These are phyloP conservation scores for Hystrix brachyura DNA, from an alignment of 2,113 vertebrate species.

Conservation along the genomic window DNA sequence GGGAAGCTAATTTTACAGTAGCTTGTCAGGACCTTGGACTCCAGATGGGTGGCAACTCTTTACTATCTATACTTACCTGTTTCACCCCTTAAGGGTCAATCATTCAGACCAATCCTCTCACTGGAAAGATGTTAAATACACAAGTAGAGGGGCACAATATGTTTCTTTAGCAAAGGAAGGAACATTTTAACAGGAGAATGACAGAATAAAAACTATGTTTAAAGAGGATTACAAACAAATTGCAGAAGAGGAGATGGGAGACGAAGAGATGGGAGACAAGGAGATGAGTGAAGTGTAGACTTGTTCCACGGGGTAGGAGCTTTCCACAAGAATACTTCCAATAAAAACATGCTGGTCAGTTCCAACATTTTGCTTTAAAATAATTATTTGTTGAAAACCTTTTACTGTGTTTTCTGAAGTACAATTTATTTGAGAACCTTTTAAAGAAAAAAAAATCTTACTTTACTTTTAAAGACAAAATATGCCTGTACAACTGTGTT, in stretches of 20 bases:
- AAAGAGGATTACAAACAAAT: background rate
- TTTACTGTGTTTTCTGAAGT: background rate
- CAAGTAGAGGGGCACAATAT: background rate
- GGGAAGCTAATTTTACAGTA: background rate
- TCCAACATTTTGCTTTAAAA: background rate
- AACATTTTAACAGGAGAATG: background rate
- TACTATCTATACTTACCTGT: background rate
- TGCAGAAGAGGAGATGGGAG: background rate
- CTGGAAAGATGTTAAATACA: background rate
- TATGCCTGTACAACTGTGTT: background rate
- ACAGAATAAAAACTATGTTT: background rate
- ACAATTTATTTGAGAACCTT: background rate
- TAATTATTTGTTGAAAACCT: background rate
- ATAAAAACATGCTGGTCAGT: no score
- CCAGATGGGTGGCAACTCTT: background rate
- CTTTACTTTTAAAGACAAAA: constrained; percentile 27
- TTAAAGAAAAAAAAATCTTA: background rate
- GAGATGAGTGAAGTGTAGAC: background rate
- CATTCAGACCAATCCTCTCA: background rate
- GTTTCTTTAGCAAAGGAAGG: background rate
- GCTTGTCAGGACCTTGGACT: background rate
- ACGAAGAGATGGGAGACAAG: background rate
- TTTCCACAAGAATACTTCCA: accelerated
- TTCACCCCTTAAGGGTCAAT: no score
- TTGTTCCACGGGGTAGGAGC: background rate